Evolutionary conservation across 2,113 vertebrate species (phyloP).

Genomic region (Dicerorhinus sumatrensis): DNA sequence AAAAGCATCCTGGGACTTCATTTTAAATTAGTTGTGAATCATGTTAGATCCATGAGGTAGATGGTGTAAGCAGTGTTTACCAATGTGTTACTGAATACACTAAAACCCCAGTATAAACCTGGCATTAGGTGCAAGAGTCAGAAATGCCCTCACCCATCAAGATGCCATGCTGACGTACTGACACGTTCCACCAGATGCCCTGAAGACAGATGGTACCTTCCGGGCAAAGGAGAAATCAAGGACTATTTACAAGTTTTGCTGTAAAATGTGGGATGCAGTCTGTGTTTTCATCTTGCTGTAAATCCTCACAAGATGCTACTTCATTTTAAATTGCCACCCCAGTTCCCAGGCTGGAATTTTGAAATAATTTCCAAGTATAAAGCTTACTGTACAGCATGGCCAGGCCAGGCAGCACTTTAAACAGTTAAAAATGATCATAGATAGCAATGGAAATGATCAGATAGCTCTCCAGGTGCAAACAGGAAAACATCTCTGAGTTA

Average conservation of each 20-base stretch:
- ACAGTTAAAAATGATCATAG: slow-evolving; percentile 47
- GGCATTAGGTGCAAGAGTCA: background rate
- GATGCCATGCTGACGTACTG: background rate
- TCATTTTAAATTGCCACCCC: slow-evolving; percentile 78
- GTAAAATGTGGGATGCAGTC: slow-evolving; percentile 7
- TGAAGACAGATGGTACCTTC: background rate
- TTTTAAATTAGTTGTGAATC: slow-evolving; percentile 65
- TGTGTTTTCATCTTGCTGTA: slow-evolving; percentile 70
- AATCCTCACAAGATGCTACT: slow-evolving; percentile 68
- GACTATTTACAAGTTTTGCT: background rate
- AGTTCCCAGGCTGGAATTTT: slow-evolving; percentile 74
- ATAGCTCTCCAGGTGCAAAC: background rate
- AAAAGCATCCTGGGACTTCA: slow-evolving; percentile 38
- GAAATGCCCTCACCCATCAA: background rate
- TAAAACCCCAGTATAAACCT: background rate
- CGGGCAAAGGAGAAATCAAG: background rate
- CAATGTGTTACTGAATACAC: background rate
- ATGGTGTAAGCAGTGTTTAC: slow-evolving; percentile 47
- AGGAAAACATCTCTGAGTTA: background rate
- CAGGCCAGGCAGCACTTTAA: slow-evolving; percentile 38
- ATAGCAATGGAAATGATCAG: background rate
- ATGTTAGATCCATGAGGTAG: slow-evolving; percentile 20
- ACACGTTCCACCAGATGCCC: background rate
- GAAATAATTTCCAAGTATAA: slow-evolving; percentile 60
- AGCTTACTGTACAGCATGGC: background rate